Evolutionary conservation across 2,797 vertebrate species (phyloP).

Genomic region (Ateles fusciceps): DNA sequence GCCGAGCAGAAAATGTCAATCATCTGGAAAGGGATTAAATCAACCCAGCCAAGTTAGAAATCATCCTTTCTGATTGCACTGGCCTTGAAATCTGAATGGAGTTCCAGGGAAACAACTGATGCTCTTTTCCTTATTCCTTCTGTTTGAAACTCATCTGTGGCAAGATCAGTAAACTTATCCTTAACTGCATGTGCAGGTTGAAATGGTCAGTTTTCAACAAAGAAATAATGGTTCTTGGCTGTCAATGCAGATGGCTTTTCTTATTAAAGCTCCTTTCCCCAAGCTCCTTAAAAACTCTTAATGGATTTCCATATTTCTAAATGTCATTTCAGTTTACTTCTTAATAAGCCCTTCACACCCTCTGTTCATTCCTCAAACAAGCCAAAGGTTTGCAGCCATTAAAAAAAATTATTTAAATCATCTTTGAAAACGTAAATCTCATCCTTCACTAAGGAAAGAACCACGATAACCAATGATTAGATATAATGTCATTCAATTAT

Average conservation of each 20-base stretch:
- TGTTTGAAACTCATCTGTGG: slow-evolving; percentile 20
- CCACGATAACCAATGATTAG: slow-evolving; percentile 6
- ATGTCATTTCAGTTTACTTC: neutral
- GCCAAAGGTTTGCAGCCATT: slow-evolving; percentile 26
- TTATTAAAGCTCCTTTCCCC: neutral
- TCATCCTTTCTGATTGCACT: neutral
- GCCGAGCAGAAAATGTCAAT: slow-evolving; percentile 66
- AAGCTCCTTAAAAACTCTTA: neutral
- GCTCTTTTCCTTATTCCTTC: neutral
- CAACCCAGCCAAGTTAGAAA: slow-evolving; percentile 58
- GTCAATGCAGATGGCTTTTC: neutral
- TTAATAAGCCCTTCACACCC: neutral
- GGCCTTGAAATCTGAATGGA: slow-evolving; percentile 46
- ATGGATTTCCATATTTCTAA: neutral
- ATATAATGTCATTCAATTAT: neutral
- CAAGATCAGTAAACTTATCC: neutral
- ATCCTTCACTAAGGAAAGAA: slow-evolving; percentile 33
- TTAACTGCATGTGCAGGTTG: neutral
- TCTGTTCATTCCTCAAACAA: slow-evolving; percentile 39
- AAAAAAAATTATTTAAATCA: slow-evolving; percentile 48
- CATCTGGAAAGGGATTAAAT: slow-evolving; percentile 71
- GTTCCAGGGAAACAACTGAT: neutral
- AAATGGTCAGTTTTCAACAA: neutral
- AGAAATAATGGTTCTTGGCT: neutral
- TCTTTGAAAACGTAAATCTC: slow-evolving; percentile 61